A percentile compares a stretch with the other conserved stretches of the same genome.
Evolutionary conservation across 2,888 invertebrate genomes (phyloP).

Genomic region (Drosophila kambysellisi): DNA sequence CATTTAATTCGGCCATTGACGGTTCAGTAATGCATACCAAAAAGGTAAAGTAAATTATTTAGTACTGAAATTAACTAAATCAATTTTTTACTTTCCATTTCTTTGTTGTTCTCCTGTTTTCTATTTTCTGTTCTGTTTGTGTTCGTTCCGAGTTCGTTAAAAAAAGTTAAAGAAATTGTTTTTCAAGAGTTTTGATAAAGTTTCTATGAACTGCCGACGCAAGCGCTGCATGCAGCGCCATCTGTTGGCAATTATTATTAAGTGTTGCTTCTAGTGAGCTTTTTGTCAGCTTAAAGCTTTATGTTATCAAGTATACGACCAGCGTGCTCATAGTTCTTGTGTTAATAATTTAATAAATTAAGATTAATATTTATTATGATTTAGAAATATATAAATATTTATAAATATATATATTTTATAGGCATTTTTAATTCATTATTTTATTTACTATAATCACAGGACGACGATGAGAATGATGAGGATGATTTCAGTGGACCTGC

Average conservation of each 20-base stretch:
- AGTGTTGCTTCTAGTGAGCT: conserved; percentile 28
- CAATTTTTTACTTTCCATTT: conserved; percentile 8
- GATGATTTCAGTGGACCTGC: conserved; percentile 85
- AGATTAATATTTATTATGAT: conserved; percentile 13
- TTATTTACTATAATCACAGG: conserved; percentile 41
- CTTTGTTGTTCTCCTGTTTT: conserved; percentile 13
- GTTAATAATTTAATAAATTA: conserved; percentile 14
- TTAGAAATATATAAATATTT: background rate
- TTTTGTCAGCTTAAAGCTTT: conserved; percentile 39
- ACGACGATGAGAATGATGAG: conserved; percentile 85
- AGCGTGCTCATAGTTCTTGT: conserved; percentile 21
- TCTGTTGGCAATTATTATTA: conserved; percentile 35
- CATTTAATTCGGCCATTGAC: conserved; percentile 26
- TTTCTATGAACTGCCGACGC: conserved; percentile 11
- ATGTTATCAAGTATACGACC: conserved; percentile 30
- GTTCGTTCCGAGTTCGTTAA: conserved; percentile 7
- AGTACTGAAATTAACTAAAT: conserved; percentile 3
- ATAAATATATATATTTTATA: background rate
- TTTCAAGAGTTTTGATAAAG: conserved; percentile 15
- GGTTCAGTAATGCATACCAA: conserved; percentile 31
- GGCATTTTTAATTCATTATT: background rate
- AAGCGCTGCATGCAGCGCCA: conserved; percentile 35
- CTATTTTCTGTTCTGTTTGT: conserved; percentile 16
- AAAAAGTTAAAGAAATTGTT: background rate
- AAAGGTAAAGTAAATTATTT: conserved; percentile 45